Conservation (phyloP, 2,797 vertebrate species). For the Emys orbicularis region DNA sequence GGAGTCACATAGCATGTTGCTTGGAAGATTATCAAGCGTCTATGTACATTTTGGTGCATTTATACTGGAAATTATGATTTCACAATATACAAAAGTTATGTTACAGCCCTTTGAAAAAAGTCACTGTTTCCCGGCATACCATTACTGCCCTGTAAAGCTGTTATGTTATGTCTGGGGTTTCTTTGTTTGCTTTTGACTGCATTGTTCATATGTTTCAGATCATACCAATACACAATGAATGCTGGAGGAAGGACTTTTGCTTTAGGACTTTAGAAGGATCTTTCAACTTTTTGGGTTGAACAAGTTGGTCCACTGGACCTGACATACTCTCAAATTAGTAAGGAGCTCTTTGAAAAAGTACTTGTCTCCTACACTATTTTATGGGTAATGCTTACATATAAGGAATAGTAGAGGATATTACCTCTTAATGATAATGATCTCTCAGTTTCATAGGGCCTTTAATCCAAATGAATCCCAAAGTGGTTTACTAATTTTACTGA, state of each 20-base stretch:
- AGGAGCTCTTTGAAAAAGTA: too few species aligned
- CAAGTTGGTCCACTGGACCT: neutral
- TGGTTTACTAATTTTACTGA: too few species aligned
- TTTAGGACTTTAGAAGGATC: neutral
- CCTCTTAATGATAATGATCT: too few species aligned
- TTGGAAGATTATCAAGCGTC: neutral
- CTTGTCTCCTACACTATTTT: too few species aligned
- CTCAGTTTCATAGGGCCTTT: too few species aligned
- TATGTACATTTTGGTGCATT: neutral
- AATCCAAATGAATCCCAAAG: too few species aligned
- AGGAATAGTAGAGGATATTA: too few species aligned
- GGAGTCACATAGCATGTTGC: neutral
- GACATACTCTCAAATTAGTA: too few species aligned
- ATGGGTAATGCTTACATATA: too few species aligned
- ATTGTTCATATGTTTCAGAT: neutral
- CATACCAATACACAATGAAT: neutral
- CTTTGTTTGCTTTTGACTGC: neutral
- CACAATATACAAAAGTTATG: neutral
- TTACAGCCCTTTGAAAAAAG: neutral
- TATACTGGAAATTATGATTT: neutral
- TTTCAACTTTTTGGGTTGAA: neutral
- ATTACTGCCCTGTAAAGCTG: neutral
- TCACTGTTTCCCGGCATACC: too few species aligned
- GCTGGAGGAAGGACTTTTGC: neutral
- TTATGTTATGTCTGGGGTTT: neutral